A percentile compares a stretch with the other conserved stretches of the same genome.
These are phyloP conservation scores for Erinaceus europaeus DNA, from an alignment of 2,113 vertebrate genomes.

Conservation along the genomic window DNA sequence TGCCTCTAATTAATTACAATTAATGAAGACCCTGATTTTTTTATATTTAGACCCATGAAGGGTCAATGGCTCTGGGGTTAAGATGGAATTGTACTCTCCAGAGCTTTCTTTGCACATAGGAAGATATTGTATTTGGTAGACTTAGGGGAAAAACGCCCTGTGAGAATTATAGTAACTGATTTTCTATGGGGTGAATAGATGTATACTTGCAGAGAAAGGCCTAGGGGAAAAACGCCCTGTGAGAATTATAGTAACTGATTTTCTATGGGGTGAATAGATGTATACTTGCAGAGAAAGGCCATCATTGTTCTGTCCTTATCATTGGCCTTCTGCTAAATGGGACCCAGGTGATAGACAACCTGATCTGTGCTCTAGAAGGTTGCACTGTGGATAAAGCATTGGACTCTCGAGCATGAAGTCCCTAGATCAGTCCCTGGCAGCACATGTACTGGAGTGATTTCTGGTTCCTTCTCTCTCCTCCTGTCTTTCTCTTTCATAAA, in stretches of 20 bases:
- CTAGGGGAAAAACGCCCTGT: not conserved
- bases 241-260: slow-evolving; percentile 48
- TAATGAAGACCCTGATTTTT: slow-evolving; percentile 5
- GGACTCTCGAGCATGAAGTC: too few species aligned
- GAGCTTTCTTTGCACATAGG: not conserved
- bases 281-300: not conserved
- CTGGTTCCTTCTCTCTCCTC: too few species aligned
- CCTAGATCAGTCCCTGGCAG: too few species aligned
- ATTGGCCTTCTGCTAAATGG: not conserved
- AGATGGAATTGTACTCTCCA: not conserved
- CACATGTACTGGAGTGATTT: too few species aligned
- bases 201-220: not conserved
- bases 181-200: slow-evolving; percentile 53
- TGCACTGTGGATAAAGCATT: too few species aligned
- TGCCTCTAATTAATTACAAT: slow-evolving; percentile 46
- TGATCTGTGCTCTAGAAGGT: too few species aligned
- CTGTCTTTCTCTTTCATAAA: too few species aligned
- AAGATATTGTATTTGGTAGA: slow-evolving; percentile 26
- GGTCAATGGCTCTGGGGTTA: not conserved
- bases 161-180: slow-evolving; percentile 45
- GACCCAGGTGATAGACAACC: not conserved
- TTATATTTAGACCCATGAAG: not conserved
- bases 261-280: slow-evolving; percentile 49
- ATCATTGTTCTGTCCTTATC: not conserved
- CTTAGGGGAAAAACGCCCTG: not conserved